Evolutionary conservation across 2,797 vertebrate genomes (phyloP).

Genomic region (Macroramphosus scolopax): DNA sequence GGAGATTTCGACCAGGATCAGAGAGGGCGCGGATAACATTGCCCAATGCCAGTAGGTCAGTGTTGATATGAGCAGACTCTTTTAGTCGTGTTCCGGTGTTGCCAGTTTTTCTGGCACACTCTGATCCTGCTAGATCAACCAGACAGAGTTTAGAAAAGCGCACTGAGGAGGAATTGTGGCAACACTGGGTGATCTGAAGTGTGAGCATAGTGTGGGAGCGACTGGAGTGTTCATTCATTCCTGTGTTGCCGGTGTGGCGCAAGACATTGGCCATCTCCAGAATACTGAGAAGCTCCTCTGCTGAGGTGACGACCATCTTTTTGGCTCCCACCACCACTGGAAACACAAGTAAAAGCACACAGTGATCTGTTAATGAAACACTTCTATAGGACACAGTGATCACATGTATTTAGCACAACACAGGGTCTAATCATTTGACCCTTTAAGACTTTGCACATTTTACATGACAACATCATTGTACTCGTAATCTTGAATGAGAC

Average conservation of each 20-base stretch:
- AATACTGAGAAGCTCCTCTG: conserved; percentile 84
- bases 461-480: too few relatives aligned
- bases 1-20: conserved; percentile 71
- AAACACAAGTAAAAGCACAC: conserved; percentile 33
- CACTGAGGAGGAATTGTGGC: conserved; percentile 15
- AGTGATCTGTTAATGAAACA: too few relatives aligned
- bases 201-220: conserved; percentile 90
- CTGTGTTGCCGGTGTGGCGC: conserved; percentile 82
- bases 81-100: conserved; percentile 85
- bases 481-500: too few relatives aligned
- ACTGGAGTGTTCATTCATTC: conserved; percentile 88
- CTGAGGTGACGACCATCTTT: conserved; percentile 80
- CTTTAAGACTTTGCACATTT: too few relatives aligned
- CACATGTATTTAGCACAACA: not conserved
- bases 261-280: conserved; percentile 82
- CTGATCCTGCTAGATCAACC: conserved; percentile 90
- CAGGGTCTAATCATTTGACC: too few relatives aligned
- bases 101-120: conserved; percentile 86
- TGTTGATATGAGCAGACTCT: conserved; percentile 88
- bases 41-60: conserved; percentile 84
- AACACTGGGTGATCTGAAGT: conserved; percentile 78
- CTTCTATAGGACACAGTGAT: not conserved
- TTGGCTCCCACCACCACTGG: conserved; percentile 88
- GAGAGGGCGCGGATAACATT: conserved; percentile 91
- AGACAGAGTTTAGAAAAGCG: conserved; percentile 86